These are phyloP conservation scores for Apodemus speciosus DNA, from an alignment of 2,113 vertebrate species.

Conservation along the genomic window DNA sequence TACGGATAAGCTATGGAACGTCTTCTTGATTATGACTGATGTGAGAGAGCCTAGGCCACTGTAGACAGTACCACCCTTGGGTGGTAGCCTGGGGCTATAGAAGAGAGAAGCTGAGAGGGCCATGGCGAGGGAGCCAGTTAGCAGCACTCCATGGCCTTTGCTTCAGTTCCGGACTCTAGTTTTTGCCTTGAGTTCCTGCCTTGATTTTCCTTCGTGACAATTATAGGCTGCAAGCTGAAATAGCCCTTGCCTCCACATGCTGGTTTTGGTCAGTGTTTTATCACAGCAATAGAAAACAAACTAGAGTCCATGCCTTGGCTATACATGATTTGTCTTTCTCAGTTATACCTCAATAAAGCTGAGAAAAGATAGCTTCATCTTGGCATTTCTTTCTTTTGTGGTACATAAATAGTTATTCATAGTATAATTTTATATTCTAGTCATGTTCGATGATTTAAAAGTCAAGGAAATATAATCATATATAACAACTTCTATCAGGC, in stretches of 20 bases:
- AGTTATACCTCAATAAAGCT: background rate
- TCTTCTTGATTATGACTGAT: background rate
- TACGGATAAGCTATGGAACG: background rate
- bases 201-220: background rate
- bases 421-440: background rate
- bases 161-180: background rate
- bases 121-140: background rate
- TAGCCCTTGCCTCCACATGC: background rate
- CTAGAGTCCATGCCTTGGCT: background rate
- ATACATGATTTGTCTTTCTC: background rate
- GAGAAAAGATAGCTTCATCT: background rate
- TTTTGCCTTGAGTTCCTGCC: background rate
- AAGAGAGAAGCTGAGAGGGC: background rate
- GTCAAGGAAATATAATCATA: background rate
- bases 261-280: background rate
- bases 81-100: background rate
- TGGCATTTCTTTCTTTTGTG: background rate
- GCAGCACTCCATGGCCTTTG: background rate
- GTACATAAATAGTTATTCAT: background rate
- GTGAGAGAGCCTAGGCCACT: background rate
- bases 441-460: conserved; percentile 36
- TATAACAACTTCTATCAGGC: background rate
- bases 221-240: background rate
- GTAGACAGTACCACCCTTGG: background rate
- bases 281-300: background rate